phyloP scores from a whole-genome alignment of 2,888 invertebrate species.

The Eurytoma adleriae region DNA sequence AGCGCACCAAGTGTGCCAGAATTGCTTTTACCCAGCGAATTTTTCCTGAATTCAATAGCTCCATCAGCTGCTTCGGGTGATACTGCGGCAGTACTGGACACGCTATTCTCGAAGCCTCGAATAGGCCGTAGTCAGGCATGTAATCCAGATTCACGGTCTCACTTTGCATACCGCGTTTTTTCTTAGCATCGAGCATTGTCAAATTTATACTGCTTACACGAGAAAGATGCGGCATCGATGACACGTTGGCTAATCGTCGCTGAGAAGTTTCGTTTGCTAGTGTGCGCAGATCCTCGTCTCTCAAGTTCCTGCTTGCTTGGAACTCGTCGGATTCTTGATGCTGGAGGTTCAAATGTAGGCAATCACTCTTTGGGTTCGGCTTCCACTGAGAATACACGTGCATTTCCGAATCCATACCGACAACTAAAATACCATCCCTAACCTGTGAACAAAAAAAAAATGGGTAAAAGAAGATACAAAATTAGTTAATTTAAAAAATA shows the following conservation, averaged over 20 bases:
- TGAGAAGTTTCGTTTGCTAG: constrained; percentile 83
- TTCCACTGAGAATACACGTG: constrained; percentile 99
- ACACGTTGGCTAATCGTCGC: constrained; percentile 83
- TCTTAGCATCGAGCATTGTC: constrained; percentile 86
- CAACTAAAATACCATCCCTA: constrained; percentile 96
- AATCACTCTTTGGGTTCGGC: constrained; percentile 79
- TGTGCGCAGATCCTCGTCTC: constrained; percentile 84
- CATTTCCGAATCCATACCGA: constrained; percentile 99
- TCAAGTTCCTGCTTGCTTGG: constrained; percentile 83
- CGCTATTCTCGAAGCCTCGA: constrained; percentile 97
- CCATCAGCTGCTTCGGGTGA: constrained; percentile 99
- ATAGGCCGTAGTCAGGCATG: constrained; percentile 95
- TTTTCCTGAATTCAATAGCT: constrained; percentile 97
- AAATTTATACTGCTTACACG: constrained; percentile 91
- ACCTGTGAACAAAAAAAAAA: constrained; percentile 72
- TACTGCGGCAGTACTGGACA: constrained; percentile 99
- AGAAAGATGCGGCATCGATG: constrained; percentile 88
- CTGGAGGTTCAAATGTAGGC: constrained; percentile 70
- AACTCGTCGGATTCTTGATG: constrained; percentile 83
- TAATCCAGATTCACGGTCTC: constrained; percentile 81
- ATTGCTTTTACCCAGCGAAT: constrained; percentile 99
- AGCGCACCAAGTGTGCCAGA: constrained; percentile 95
- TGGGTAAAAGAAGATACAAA: neutral
- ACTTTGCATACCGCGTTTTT: constrained; percentile 78
- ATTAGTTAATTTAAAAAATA: neutral